Evolutionary conservation across 2,113 vertebrate genomes (phyloP).

Genomic region (Edolisoma coerulescens): DNA sequence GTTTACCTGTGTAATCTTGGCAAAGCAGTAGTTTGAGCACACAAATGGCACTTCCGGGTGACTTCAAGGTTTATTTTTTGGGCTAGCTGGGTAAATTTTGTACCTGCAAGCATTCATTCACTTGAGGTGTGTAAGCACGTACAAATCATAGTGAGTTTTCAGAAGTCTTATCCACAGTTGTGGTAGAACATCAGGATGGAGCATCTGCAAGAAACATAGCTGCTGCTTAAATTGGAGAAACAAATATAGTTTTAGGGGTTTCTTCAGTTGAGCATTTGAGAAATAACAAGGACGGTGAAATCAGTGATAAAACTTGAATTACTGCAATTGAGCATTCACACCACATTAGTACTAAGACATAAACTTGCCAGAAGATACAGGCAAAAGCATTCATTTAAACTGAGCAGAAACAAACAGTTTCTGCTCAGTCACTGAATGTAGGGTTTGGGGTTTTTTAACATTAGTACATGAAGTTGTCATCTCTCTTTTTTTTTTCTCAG

Average conservation of each 20-base stretch:
- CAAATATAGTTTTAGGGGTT: neutral
- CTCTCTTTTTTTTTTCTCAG: neutral
- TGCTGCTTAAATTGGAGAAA: neutral
- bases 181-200: neutral
- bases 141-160: neutral
- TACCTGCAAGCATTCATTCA: neutral
- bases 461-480: neutral
- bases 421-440: neutral
- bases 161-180: neutral
- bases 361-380: neutral
- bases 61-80: neutral
- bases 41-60: neutral
- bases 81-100: neutral
- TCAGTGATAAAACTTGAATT: constrained; percentile 1
- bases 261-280: neutral
- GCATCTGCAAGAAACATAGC: neutral
- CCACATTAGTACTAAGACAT: neutral
- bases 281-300: neutral
- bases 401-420: neutral
- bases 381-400: neutral
- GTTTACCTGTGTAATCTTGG: neutral
- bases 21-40: neutral
- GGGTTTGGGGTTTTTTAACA: neutral
- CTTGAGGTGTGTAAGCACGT: neutral
- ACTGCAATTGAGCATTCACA: neutral